Evolutionary conservation across 1,140 invertebrate genomes (phyloP).

Genomic region (Drosophila equinoxialis): DNA sequence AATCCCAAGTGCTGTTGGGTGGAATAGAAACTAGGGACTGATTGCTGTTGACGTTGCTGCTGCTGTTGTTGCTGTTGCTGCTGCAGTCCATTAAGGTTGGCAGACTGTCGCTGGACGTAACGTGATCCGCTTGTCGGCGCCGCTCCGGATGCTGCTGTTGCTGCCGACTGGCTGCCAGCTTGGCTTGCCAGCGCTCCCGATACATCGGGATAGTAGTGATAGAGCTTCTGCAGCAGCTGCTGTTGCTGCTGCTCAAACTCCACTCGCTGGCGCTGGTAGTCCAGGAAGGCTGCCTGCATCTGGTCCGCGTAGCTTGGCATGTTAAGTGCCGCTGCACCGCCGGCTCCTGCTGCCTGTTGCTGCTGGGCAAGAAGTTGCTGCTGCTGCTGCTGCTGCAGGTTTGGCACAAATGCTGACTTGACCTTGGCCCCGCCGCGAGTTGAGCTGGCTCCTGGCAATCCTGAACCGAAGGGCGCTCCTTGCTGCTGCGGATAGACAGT

Average conservation of each 20-base stretch:
- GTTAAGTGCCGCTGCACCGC: not conserved
- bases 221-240: conserved; percentile 62
- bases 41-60: conserved; percentile 16
- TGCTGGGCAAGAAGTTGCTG: conserved; percentile 20
- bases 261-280: conserved; percentile 63
- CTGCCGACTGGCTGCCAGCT: conserved; percentile 1
- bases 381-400: conserved; percentile 27
- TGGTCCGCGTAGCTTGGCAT: conserved; percentile 67
- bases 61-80: conserved; percentile 18
- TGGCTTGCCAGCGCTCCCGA: conserved; percentile 26
- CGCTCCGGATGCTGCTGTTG: conserved; percentile 15
- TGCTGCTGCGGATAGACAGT: conserved; percentile 29
- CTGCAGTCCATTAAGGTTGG: conserved; percentile 55
- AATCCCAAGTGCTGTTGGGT: conserved; percentile 65
- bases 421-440: conserved; percentile 10
- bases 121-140: conserved; percentile 13
- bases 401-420: conserved; percentile 13
- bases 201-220: conserved; percentile 57
- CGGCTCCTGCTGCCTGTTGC: not conserved
- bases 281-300: conserved; percentile 66
- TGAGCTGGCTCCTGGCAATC: not conserved
- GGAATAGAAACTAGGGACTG: conserved; percentile 49
- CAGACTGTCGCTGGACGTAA: conserved; percentile 23
- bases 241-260: conserved; percentile 72
- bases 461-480: not conserved